Conservation (phyloP, 2,888 invertebrate species). For the Clanis bilineata region DNA sequence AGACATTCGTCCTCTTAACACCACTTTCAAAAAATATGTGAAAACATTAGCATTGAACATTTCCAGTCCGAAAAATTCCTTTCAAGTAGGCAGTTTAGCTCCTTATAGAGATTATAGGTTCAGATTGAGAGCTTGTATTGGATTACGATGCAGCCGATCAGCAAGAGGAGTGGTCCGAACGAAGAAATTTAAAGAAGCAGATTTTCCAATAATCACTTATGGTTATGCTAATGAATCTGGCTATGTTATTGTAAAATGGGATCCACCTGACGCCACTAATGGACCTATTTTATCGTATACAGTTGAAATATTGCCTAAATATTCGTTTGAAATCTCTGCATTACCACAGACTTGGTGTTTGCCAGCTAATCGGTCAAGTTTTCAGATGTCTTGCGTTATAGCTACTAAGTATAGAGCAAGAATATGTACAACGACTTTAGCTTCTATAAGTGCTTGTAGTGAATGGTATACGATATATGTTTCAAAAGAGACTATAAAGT, state of each 20-base stretch:
- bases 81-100: slow-evolving; percentile 55
- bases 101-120: slow-evolving; percentile 71
- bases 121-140: slow-evolving; percentile 59
- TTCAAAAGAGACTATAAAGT: slow-evolving; percentile 26
- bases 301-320: slow-evolving; percentile 57
- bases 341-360: slow-evolving; percentile 58
- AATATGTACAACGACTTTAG: slow-evolving; percentile 41
- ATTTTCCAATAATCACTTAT: slow-evolving; percentile 46
- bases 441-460: slow-evolving; percentile 34
- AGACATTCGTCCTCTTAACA: slow-evolving; percentile 44
- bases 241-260: slow-evolving; percentile 55
- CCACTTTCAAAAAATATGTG: slow-evolving; percentile 46
- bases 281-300: slow-evolving; percentile 65
- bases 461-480: slow-evolving; percentile 31
- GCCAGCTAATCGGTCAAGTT: slow-evolving; percentile 36
- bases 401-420: slow-evolving; percentile 25
- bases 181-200: slow-evolving; percentile 47
- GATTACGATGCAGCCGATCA: slow-evolving; percentile 56
- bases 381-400: slow-evolving; percentile 19
- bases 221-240: slow-evolving; percentile 41
- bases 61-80: slow-evolving; percentile 41
- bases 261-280: slow-evolving; percentile 56
- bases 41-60: slow-evolving; percentile 53
- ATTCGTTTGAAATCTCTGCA: slow-evolving; percentile 38
- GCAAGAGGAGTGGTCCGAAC: slow-evolving; percentile 60